Base-by-base conservation (phyloP, 2,888 invertebrate genomes). In the Biston stratarius region DNA sequence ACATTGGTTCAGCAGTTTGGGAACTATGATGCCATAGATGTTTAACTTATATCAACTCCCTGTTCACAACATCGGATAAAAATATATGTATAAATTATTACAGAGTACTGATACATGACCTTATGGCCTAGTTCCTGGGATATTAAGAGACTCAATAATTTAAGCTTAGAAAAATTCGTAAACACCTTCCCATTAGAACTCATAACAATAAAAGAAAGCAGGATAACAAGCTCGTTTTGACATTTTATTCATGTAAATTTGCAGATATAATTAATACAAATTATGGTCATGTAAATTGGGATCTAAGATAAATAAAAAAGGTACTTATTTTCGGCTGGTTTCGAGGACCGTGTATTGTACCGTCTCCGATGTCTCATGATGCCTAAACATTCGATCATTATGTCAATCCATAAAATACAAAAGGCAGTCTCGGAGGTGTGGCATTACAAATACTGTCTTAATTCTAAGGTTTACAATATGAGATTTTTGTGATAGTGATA, bases 191-290 rank as follows among this genome's bases (percentile, higher is more conserved):
- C 10, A 44, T 11, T 44, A 12, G 45, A 11, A 11, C 24, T 24
- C 24, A 11, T 48, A 10, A 45, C 45, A 74, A 65, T 45, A 68
- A 70, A 71, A 74, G 59, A 85, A 82, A 80, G 82, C 82, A 74
- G 78, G 79, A 75, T 88, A 88, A 87, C 92, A 92, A 93, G 91
- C 92, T 92, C 91, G 84, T 94, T 94, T 92, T 87, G 87, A 92
- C 88, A 82, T 91, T 94, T 94, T 94, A 94, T 94, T 94, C 87
- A 93, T 94, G 94, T 94, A 94, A 94, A 94, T 94, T 94, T 94
- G 94, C 93, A 92, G 91, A 90, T 92, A 94, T 92, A 92, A 89
- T 94, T 91, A 94, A 88, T 94, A 94, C 93, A 94, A 94, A 94
- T 90, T 79, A 91, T 93, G 91, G 90, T 94, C 91, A 89, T 92